These are phyloP conservation scores for Callinectes sapidus DNA, from an alignment of 2,888 invertebrate species.

Conservation along the genomic window DNA sequence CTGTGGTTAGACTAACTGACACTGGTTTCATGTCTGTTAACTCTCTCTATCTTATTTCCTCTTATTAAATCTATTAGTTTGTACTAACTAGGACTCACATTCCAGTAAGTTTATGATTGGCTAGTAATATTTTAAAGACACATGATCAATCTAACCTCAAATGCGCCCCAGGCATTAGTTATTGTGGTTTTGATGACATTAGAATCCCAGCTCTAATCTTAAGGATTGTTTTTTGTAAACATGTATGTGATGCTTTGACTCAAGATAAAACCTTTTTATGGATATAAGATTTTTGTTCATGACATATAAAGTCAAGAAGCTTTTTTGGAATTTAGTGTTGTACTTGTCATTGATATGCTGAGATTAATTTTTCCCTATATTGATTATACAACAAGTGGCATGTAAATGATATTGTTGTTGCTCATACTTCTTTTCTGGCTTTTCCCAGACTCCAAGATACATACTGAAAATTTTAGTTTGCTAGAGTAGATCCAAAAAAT, in stretches of 20 bases:
- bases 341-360: constrained; percentile 34
- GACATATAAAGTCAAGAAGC: constrained; percentile 14
- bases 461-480: background rate
- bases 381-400: constrained; percentile 16
- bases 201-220: background rate
- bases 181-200: constrained; percentile 12
- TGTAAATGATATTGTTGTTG: constrained; percentile 22
- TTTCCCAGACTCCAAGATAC: constrained; percentile 1
- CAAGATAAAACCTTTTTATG: constrained; percentile 26
- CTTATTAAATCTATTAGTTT: background rate
- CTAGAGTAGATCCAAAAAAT: constrained; percentile 21
- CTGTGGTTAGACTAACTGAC: constrained; percentile 19
- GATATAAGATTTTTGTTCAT: constrained; percentile 28
- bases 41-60: background rate
- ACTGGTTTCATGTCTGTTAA: background rate
- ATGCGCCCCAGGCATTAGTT: constrained; percentile 35
- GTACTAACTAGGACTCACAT: background rate
- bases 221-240: background rate
- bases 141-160: constrained; percentile 35
- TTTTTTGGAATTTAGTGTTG: constrained; percentile 46
- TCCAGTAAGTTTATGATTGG: background rate
- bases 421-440: background rate
- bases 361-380: constrained; percentile 34
- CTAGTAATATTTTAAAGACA: background rate
- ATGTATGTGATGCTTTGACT: constrained; percentile 29